Conservation (phyloP, 2,797 vertebrate genomes). For the Allobates femoralis region DNA sequence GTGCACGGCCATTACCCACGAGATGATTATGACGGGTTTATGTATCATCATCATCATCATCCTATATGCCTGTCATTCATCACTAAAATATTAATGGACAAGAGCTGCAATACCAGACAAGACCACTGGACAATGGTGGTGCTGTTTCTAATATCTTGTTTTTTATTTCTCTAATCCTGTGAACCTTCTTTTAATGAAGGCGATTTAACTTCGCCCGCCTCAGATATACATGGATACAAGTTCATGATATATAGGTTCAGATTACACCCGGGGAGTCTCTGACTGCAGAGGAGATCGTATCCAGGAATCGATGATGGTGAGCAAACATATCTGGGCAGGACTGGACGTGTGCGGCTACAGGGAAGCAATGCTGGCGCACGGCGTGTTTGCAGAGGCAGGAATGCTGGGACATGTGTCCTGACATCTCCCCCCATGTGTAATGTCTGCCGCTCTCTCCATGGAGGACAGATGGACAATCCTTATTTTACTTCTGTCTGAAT, state of each 20-base stretch:
- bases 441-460: not conserved
- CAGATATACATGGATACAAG: not conserved
- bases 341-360: constrained; percentile 14
- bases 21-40: too few relatives aligned
- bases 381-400: constrained; percentile 26
- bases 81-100: too few relatives aligned
- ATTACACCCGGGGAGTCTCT: not conserved
- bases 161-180: not conserved
- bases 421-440: constrained; percentile 7
- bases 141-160: not conserved
- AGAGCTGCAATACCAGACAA: too few relatives aligned
- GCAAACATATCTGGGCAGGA: constrained; percentile 23
- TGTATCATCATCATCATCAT: too few relatives aligned
- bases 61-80: too few relatives aligned
- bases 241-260: not conserved
- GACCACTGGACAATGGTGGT: too few relatives aligned
- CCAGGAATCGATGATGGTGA: not conserved
- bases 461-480: not conserved
- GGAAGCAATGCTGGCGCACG: constrained; percentile 6
- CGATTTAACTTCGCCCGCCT: not conserved
- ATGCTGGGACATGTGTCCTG: constrained; percentile 37
- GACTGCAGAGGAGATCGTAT: not conserved
- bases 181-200: not conserved
- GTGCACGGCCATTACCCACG: not conserved
- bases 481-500: constrained; percentile 15